Percentiles rank a stretch among this genome's conserved stretches.
These are phyloP conservation scores for Trissoscelio sp. DNA, from an alignment of 2,888 invertebrate genomes.

Conservation along the genomic window DNA sequence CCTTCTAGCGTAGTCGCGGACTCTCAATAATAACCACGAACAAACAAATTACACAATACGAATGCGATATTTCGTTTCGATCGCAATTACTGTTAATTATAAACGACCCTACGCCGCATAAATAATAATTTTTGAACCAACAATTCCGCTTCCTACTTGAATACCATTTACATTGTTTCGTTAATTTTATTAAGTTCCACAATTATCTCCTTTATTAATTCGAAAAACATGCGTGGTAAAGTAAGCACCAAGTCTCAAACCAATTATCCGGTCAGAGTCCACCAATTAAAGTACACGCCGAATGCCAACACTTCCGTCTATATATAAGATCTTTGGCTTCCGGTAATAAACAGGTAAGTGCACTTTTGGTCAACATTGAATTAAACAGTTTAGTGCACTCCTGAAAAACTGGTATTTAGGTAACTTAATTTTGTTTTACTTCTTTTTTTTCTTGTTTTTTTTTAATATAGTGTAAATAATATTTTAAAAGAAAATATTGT, in stretches of 20 bases:
- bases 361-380: no score
- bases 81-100: conserved; percentile 51
- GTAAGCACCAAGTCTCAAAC: neutral
- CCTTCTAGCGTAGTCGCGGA: conserved; percentile 5
- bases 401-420: no score
- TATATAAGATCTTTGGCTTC: no score
- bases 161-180: neutral
- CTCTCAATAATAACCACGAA: conserved; percentile 25
- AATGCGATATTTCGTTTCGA: conserved; percentile 41
- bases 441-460: no score
- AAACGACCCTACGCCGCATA: conserved; percentile 15
- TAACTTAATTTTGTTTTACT: no score
- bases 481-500: no score
- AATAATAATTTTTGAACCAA: conserved; percentile 29
- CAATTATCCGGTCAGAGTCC: conserved; percentile 6
- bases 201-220: conserved; percentile 14
- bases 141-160: conserved; percentile 19
- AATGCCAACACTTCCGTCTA: neutral
- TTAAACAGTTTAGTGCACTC: no score
- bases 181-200: conserved; percentile 21
- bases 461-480: no score
- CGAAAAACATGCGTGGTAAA: neutral
- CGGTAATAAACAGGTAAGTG: no score
- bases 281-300: conserved; percentile 4
- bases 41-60: conserved; percentile 33